Percentiles rank a stretch among this genome's conserved stretches.
Conservation (phyloP, 2,113 vertebrate species). For the Vulpes ferrilata region DNA sequence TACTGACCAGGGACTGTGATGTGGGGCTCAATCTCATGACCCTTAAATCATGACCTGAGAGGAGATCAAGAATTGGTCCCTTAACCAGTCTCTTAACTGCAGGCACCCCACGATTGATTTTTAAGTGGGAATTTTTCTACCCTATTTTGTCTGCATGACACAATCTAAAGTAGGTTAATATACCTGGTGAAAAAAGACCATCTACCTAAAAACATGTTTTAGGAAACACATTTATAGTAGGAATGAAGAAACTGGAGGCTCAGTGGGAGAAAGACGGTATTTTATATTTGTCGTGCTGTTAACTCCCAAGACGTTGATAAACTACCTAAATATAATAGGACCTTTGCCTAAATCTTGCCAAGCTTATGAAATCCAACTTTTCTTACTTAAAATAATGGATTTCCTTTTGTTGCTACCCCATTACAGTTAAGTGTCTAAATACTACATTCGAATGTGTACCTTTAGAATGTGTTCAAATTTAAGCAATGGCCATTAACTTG, state of each 20-base stretch:
- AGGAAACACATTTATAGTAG: background rate
- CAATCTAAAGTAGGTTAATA: background rate
- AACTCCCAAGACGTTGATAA: too few species aligned
- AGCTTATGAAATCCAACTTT: too few species aligned
- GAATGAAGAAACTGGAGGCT: background rate
- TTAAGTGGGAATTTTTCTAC: conserved; percentile 2
- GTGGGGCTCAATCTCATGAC: background rate
- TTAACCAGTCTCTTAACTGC: background rate
- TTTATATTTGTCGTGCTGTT: too few species aligned
- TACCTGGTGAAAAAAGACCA: background rate
- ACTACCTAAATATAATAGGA: too few species aligned
- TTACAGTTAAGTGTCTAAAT: too few species aligned
- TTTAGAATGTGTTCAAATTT: background rate
- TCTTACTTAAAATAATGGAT: too few species aligned
- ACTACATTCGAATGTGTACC: too few species aligned
- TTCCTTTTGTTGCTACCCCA: too few species aligned
- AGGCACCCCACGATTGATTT: background rate
- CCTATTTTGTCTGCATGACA: background rate
- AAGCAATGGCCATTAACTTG: background rate
- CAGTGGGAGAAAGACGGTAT: background rate
- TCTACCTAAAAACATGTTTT: background rate
- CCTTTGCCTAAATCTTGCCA: too few species aligned
- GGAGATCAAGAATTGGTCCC: background rate
- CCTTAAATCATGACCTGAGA: background rate
- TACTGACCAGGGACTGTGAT: background rate